Conservation (phyloP, 1,140 invertebrate species). For the Penaeus japonicus region DNA sequence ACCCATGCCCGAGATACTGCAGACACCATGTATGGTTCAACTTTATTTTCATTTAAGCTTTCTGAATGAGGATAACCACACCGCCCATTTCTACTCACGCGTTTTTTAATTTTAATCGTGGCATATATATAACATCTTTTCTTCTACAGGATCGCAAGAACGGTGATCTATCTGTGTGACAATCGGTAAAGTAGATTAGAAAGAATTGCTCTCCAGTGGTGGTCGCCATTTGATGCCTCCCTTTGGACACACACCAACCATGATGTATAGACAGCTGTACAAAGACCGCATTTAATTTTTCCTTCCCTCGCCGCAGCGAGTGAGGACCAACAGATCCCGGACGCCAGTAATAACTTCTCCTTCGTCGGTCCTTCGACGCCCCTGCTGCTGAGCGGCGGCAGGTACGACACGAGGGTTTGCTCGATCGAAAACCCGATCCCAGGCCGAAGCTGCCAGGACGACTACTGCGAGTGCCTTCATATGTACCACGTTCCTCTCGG, state of each 20-base stretch:
- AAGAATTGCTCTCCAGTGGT: too few relatives aligned
- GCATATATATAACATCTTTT: too few relatives aligned
- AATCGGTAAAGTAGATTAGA: too few relatives aligned
- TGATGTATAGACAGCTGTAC: too few relatives aligned
- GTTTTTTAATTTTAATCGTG: slow-evolving; percentile 64
- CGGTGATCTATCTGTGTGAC: accelerated
- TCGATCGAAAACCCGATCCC: slow-evolving; percentile 78
- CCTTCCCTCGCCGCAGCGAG: slow-evolving; percentile 21
- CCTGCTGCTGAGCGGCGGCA: slow-evolving; percentile 68
- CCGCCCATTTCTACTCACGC: slow-evolving; percentile 77
- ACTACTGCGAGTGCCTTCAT: slow-evolving; percentile 53
- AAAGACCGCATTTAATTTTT: too few relatives aligned
- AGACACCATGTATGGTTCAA: slow-evolving; percentile 65
- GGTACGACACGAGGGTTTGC: slow-evolving; percentile 61
- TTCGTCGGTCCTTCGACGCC: slow-evolving; percentile 79
- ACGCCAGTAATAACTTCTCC: slow-evolving; percentile 83
- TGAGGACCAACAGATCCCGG: slow-evolving; percentile 66
- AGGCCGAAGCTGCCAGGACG: slow-evolving; percentile 28
- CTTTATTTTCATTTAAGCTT: slow-evolving; percentile 80
- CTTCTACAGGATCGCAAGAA: too few relatives aligned
- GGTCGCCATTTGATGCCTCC: too few relatives aligned
- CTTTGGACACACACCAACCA: too few relatives aligned
- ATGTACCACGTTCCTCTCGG: slow-evolving; percentile 52
- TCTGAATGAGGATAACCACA: slow-evolving; percentile 86
- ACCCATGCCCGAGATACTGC: background rate